phyloP scores from a whole-genome alignment of 2,113 vertebrate genomes.

The Equus przewalskii region DNA sequence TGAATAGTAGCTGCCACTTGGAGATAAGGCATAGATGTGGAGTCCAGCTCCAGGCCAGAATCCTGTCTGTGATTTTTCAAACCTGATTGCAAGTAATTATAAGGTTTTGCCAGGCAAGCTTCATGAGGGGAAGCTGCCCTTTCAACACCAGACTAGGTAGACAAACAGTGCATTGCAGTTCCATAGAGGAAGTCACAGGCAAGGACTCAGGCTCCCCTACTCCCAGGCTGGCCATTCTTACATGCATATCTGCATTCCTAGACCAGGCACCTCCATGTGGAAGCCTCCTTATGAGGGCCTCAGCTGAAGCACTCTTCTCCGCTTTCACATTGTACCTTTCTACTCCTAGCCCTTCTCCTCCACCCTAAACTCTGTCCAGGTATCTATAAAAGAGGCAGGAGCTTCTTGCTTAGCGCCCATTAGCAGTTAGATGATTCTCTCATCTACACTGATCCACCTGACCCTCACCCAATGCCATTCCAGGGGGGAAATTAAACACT shows the following conservation, averaged over 20 bases:
- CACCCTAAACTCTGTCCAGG: too few relatives aligned
- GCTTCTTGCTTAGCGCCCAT: background rate
- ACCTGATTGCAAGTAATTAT: background rate
- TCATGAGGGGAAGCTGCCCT: accelerated
- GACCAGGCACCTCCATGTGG: accelerated
- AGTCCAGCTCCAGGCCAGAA: background rate
- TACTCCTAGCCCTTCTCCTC: background rate
- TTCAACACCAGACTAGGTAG: background rate
- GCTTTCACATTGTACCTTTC: too few relatives aligned
- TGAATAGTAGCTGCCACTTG: background rate
- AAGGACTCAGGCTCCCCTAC: background rate
- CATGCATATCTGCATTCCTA: background rate
- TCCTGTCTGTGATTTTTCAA: background rate
- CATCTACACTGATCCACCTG: accelerated
- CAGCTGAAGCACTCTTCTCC: background rate
- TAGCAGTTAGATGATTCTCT: background rate
- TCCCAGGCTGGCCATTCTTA: too few relatives aligned
- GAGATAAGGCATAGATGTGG: background rate
- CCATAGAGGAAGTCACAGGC: background rate
- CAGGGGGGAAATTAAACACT: background rate
- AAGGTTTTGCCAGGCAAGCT: background rate
- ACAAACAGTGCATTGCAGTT: background rate
- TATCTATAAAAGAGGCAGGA: background rate
- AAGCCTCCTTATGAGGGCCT: background rate
- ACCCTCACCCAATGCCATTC: background rate